phyloP scores from a whole-genome alignment of 1,140 invertebrate genomes.

The Dreissena polymorpha region DNA sequence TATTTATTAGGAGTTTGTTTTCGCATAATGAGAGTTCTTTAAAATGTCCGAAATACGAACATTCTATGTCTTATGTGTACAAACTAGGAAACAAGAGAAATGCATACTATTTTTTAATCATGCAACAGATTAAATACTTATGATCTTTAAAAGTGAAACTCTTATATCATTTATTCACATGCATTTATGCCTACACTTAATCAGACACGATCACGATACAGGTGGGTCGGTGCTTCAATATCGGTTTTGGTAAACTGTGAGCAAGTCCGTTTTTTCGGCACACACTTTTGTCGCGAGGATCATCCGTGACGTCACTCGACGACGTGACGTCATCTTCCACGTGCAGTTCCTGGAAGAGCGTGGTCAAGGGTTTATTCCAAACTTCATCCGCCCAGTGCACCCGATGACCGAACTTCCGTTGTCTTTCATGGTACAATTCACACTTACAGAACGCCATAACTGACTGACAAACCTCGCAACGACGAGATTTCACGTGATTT shows the following conservation, averaged over 20 bases:
- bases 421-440: conserved; percentile 22
- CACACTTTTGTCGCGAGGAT: not conserved
- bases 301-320: conserved; percentile 8
- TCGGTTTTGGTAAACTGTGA: conserved; percentile 35
- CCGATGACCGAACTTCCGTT: conserved; percentile 32
- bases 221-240: conserved; percentile 47
- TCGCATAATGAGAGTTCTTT: too few species aligned
- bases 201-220: conserved; percentile 48
- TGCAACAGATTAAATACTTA: too few species aligned
- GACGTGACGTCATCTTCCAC: not conserved
- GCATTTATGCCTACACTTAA: not conserved
- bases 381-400: conserved; percentile 54
- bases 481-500: conserved; percentile 22
- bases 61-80: too few species aligned
- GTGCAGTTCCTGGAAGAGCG: conserved; percentile 3
- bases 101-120: too few species aligned
- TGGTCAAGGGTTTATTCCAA: conserved; percentile 42
- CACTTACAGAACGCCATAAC: conserved; percentile 43
- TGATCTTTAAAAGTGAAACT: too few species aligned
- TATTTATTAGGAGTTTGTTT: too few species aligned
- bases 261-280: not conserved
- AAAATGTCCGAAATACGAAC: too few species aligned
- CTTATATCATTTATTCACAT: too few species aligned
- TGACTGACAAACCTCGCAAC: conserved; percentile 30
- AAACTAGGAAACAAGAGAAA: too few species aligned